Evolutionary conservation across 2,113 vertebrate genomes (phyloP), one percentile per base, ranked within the genome.

Genomic region (Dinomys branickii): DNA sequence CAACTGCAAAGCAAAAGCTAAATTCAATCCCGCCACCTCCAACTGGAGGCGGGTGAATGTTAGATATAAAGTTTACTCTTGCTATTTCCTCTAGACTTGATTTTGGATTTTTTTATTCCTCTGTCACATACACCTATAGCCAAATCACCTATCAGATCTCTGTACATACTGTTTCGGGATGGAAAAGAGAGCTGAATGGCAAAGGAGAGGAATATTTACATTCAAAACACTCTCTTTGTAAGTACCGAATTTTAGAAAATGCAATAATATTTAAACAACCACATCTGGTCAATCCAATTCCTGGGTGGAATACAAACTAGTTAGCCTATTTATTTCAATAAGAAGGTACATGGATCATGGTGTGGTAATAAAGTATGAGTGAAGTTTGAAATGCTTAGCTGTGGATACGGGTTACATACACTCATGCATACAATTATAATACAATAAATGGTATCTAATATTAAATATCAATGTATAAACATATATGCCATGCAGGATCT

Each of bases 51-150:
- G 10, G 38, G 59, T 84, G 35, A 92, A 84, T n/a, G 69, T 58
- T 20, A 77, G 63, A 63, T 44, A 26, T 13, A 22, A 3, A 41
- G 26, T 81, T 61, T 47, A 78, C 10, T n/a, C 54, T 22, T 92
- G 75, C 10, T 65, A 44, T 77, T 96, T 97, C 67, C 44, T 77
- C 81, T 90, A 69, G 92, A 92, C 20, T 38, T 85, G 69, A 90
- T 28, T 84, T 85, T 11, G 30, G 12, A 52, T n/a, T 75, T 93
- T 86, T 61, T 52, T 16, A 75, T 35, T 75, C 33, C 26, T 95
- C n/a, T 78, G 35, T 82, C 47, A 59, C 2, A 16, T 35, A 97
- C 95, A 84, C n/a, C 59, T 58, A 59, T 5, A 90, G 54, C 33
- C 47, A 89, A 91, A 61, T 58, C n/a, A 71, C 22, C 26, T 8